Conservation (phyloP, 2,888 invertebrate genomes). For the Lochmaea capreae region DNA sequence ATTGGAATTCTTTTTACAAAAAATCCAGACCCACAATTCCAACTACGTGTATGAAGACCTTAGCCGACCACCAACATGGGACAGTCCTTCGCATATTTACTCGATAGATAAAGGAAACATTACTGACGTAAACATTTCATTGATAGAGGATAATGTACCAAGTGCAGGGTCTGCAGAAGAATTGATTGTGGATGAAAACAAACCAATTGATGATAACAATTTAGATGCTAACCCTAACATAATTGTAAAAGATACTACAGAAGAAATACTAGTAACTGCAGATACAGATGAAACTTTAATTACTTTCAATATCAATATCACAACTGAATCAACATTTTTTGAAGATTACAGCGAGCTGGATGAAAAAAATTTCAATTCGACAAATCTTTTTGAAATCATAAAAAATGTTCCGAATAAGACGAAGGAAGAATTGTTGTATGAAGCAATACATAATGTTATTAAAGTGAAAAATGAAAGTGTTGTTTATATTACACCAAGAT, state of each 20-base stretch:
- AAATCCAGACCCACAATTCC: constrained; percentile 77
- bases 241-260: constrained; percentile 29
- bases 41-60: constrained; percentile 73
- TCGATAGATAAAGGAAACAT: constrained; percentile 44
- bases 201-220: constrained; percentile 30
- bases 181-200: not conserved
- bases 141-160: not conserved
- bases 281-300: constrained; percentile 6
- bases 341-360: constrained; percentile 9
- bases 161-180: not conserved
- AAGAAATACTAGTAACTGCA: constrained; percentile 48
- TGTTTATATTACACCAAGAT: constrained; percentile 43
- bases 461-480: constrained; percentile 36
- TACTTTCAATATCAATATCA: constrained; percentile 4
- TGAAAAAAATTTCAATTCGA: not conserved
- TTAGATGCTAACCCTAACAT: constrained; percentile 39
- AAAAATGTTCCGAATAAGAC: not conserved
- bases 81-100: constrained; percentile 59
- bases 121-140: constrained; percentile 11
- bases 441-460: constrained; percentile 26
- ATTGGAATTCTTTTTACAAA: constrained; percentile 76
- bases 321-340: constrained; percentile 14
- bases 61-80: constrained; percentile 63
- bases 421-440: constrained; percentile 31
- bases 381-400: constrained; percentile 7